phyloP scores from a whole-genome alignment of 2,888 invertebrate species.

The Dusona sp. region DNA sequence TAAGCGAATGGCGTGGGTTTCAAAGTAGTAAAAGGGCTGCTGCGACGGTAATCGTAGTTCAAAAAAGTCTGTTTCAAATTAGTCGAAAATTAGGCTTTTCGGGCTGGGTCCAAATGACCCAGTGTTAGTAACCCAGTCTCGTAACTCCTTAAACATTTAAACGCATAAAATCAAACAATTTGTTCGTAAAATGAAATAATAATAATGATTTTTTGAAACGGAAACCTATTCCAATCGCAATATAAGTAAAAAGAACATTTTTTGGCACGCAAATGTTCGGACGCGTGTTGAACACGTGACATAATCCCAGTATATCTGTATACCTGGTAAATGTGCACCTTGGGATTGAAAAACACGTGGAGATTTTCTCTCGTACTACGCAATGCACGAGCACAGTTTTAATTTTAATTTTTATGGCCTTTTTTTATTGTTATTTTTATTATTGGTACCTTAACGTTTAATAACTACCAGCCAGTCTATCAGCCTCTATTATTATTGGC shows the following conservation, averaged over 20 bases:
- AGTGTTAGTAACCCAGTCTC: not conserved
- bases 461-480: constrained; percentile 5
- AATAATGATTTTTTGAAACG: not conserved
- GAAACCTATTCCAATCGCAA: not conserved
- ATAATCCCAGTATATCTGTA: not conserved
- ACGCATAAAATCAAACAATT: not conserved
- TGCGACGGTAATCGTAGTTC: not conserved
- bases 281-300: constrained; percentile 26
- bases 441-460: not conserved
- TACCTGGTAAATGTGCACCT: not conserved
- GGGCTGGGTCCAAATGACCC: not conserved
- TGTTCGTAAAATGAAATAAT: not conserved
- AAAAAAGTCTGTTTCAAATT: not conserved
- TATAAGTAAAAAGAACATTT: not conserved
- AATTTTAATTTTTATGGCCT: constrained; percentile 3
- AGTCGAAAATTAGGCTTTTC: not conserved
- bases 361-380: constrained; percentile 32
- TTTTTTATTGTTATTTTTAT: constrained; percentile 17
- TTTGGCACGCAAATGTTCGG: constrained; percentile 4
- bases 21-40: not conserved
- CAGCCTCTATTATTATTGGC: constrained; percentile 30
- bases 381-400: not conserved
- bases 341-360: constrained; percentile 30
- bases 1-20: too few relatives aligned
- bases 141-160: not conserved